Evolutionary conservation across 2,797 vertebrate species (phyloP).

Genomic region (Coreius guichenoti): DNA sequence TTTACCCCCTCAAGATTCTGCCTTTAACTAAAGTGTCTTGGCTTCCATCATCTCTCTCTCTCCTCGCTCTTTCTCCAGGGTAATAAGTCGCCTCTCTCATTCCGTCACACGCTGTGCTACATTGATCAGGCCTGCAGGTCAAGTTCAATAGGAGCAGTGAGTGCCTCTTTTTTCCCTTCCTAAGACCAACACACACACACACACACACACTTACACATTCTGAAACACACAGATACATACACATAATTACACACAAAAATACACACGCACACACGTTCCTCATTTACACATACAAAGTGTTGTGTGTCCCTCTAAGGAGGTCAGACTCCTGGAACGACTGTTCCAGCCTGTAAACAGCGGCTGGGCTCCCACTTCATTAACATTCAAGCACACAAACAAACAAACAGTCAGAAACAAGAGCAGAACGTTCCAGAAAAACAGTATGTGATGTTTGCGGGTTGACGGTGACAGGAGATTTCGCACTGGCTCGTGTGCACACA

Average conservation of each 20-base stretch:
- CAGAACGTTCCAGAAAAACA: conserved; percentile 44
- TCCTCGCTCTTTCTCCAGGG: conserved; percentile 71
- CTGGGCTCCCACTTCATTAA: conserved; percentile 50
- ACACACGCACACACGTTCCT: conserved; percentile 36
- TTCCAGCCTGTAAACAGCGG: conserved; percentile 49
- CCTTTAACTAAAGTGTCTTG: conserved; percentile 50
- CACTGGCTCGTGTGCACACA: conserved; percentile 1
- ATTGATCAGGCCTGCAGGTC: conserved; percentile 84
- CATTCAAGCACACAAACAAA: conserved; percentile 56
- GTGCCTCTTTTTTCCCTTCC: conserved; percentile 65
- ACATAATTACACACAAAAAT: conserved; percentile 36
- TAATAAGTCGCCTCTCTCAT: conserved; percentile 84
- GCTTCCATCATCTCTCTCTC: conserved; percentile 37
- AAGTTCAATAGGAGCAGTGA: conserved; percentile 84
- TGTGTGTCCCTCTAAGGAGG: conserved; percentile 60
- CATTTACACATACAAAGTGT: conserved; percentile 45
- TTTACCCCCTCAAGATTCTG: conserved; percentile 38
- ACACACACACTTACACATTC: conserved; percentile 36
- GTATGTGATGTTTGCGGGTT: conserved; percentile 35
- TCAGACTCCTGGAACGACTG: conserved; percentile 50
- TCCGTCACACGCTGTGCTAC: conserved; percentile 79
- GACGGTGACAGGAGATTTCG: conserved; percentile 31
- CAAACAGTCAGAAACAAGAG: conserved; percentile 48
- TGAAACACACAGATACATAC: conserved; percentile 31
- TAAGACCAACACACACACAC: conserved; percentile 42